A percentile compares a stretch with the other conserved stretches of the same genome.
phyloP scores from a whole-genome alignment of 2,888 invertebrate species.

The Andrena camellia region DNA sequence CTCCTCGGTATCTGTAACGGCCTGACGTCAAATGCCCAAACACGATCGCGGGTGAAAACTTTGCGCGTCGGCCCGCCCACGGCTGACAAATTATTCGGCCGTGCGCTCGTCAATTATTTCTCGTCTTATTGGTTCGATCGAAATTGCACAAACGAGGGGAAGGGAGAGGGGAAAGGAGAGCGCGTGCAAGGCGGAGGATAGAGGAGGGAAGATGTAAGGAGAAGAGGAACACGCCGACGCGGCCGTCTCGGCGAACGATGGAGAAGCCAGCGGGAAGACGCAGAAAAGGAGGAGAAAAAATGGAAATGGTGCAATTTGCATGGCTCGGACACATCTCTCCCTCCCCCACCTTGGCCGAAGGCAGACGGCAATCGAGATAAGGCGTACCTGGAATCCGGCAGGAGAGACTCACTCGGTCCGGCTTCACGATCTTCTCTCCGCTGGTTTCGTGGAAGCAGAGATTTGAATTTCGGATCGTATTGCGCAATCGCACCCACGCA shows the following conservation, averaged over 20 bases:
- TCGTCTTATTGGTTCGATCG: constrained; percentile 39
- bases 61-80: constrained; percentile 48
- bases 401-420: constrained; percentile 39
- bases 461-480: constrained; percentile 73
- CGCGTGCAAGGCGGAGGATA: background rate
- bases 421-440: constrained; percentile 37
- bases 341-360: constrained; percentile 41
- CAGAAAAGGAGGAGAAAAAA: constrained; percentile 59
- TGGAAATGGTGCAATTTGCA: constrained; percentile 75
- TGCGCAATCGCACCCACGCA: constrained; percentile 72
- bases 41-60: constrained; percentile 41
- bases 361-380: constrained; percentile 71
- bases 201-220: constrained; percentile 9
- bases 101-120: constrained; percentile 35
- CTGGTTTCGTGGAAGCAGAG: constrained; percentile 64
- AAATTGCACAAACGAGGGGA: constrained; percentile 52
- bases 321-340: constrained; percentile 53
- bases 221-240: constrained; percentile 14
- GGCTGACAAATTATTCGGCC: constrained; percentile 58
- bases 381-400: constrained; percentile 65
- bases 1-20: background rate
- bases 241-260: background rate
- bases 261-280: constrained; percentile 17
- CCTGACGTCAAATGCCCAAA: constrained; percentile 27
- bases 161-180: constrained; percentile 33